Conservation (phyloP, 2,113 vertebrate species). For the Aspidoscelis tigris region DNA sequence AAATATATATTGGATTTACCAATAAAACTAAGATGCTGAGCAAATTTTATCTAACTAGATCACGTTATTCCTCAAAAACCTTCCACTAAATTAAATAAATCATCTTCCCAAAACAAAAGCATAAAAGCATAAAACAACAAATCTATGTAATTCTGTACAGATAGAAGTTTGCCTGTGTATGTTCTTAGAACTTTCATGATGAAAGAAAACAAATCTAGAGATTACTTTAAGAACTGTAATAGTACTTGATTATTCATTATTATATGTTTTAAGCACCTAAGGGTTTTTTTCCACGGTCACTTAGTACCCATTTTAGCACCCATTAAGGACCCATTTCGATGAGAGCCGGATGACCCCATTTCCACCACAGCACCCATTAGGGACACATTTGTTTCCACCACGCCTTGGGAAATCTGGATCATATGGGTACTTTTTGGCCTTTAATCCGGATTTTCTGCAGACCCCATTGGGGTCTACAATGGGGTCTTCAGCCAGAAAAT, state of each 20-base stretch:
- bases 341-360: too few relatives aligned
- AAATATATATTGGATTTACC: constrained; percentile 72
- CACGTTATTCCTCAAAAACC: constrained; percentile 67
- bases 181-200: constrained; percentile 65
- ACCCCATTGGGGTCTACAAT: too few relatives aligned
- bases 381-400: too few relatives aligned
- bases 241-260: constrained; percentile 49
- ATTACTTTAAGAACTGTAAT: constrained; percentile 60
- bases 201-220: constrained; percentile 58
- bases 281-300: too few relatives aligned
- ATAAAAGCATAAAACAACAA: constrained; percentile 62
- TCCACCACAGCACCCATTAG: too few relatives aligned
- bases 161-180: constrained; percentile 65
- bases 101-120: constrained; percentile 57
- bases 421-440: too few relatives aligned
- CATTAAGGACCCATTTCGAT: too few relatives aligned
- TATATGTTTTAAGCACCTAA: background rate
- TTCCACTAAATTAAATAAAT: constrained; percentile 70
- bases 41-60: constrained; percentile 70
- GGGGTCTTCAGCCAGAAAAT: too few relatives aligned
- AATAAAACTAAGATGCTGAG: constrained; percentile 65
- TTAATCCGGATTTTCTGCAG: too few relatives aligned
- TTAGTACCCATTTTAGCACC: too few relatives aligned
- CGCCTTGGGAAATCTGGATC: too few relatives aligned
- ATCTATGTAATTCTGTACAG: constrained; percentile 53